Evolutionary conservation across 2,797 vertebrate genomes (phyloP).

Genomic region (Enteromius unitaeniatus): DNA sequence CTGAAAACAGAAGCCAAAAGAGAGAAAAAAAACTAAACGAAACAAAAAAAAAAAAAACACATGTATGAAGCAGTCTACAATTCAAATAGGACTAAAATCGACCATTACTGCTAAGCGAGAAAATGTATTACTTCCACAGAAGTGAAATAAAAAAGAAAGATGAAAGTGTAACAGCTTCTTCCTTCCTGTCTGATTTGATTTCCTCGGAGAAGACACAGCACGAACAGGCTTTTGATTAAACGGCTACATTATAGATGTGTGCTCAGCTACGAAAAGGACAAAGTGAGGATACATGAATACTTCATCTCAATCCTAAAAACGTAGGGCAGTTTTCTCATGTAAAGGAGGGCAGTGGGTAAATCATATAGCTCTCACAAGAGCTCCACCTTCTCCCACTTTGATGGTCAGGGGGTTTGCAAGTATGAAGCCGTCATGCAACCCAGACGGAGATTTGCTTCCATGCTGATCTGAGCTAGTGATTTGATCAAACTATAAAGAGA

Average conservation of each 20-base stretch:
- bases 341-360: constrained; percentile 22
- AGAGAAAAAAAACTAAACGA: neutral
- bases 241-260: constrained; percentile 46
- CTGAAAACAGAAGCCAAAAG: constrained; percentile 18
- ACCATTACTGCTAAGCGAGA: constrained; percentile 3
- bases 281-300: constrained; percentile 48
- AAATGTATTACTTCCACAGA: constrained; percentile 21
- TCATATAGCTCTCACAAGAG: neutral
- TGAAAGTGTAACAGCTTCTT: constrained; percentile 41
- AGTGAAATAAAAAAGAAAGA: constrained; percentile 38
- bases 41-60: neutral
- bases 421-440: constrained; percentile 39
- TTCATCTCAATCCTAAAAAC: constrained; percentile 41
- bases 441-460: constrained; percentile 16
- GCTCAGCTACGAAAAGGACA: constrained; percentile 36
- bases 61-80: neutral
- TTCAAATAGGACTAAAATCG: neutral
- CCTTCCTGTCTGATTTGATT: constrained; percentile 34
- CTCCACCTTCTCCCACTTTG: neutral
- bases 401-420: constrained; percentile 28
- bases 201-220: neutral
- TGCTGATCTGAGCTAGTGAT: constrained; percentile 29
- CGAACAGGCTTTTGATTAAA: constrained; percentile 41
- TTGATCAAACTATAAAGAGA: constrained; percentile 19
- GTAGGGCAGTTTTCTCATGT: neutral